phyloP scores from a whole-genome alignment of 2,797 vertebrate genomes.

The Gymnopithys bicolor region DNA sequence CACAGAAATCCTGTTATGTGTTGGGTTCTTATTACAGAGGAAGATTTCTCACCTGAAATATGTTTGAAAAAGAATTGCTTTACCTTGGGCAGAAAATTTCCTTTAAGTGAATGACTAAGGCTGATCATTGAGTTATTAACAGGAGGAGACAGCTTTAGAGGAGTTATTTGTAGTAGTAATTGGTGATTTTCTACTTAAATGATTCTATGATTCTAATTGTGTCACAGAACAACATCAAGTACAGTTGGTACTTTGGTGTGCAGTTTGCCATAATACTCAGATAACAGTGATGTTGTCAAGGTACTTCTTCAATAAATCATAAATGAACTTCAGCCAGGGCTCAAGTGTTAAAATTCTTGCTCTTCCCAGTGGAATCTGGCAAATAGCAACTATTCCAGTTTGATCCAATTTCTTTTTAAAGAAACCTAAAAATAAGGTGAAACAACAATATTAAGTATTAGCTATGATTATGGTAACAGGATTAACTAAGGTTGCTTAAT shows the following conservation, averaged over 20 bases:
- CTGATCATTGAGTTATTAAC: background rate
- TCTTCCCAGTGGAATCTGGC: background rate
- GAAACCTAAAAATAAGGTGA: background rate
- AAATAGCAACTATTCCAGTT: background rate
- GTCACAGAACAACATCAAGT: background rate
- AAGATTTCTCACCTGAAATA: background rate
- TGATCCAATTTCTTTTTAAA: background rate
- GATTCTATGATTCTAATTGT: background rate
- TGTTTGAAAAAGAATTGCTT: background rate
- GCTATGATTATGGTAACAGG: background rate
- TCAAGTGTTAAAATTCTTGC: background rate
- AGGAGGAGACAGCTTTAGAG: background rate
- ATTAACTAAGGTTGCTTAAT: background rate
- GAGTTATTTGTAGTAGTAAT: background rate
- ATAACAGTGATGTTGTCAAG: background rate
- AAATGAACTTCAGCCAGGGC: background rate
- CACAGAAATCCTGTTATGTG: background rate
- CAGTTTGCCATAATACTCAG: background rate
- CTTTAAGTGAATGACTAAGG: background rate
- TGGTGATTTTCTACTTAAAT: fast-evolving
- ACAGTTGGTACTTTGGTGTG: background rate
- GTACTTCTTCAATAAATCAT: background rate
- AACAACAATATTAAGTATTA: background rate
- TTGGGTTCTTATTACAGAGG: background rate
- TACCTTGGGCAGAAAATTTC: background rate